phyloP scores from a whole-genome alignment of 2,797 vertebrate genomes.

The Phalloptychus januarius region DNA sequence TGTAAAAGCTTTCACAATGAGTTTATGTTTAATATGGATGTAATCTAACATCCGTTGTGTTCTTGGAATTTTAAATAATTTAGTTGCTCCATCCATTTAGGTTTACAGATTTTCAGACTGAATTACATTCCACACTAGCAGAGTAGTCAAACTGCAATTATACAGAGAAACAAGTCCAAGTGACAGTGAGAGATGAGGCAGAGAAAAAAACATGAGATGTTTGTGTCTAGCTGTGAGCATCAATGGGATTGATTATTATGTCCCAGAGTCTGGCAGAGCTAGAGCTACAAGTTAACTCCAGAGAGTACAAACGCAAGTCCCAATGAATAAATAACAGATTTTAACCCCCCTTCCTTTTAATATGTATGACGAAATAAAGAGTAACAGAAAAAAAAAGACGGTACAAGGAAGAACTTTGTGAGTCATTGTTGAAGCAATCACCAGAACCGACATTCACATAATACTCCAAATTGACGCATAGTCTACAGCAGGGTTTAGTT shows the following conservation, averaged over 20 bases:
- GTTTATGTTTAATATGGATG: not conserved
- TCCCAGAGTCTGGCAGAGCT: constrained; percentile 42
- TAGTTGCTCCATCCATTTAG: not conserved
- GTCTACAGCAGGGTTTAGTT: constrained; percentile 23
- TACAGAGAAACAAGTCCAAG: not conserved
- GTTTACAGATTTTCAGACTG: not conserved
- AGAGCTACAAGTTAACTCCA: constrained; percentile 52
- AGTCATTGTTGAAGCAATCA: constrained; percentile 6
- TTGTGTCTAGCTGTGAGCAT: constrained; percentile 43
- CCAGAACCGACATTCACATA: constrained; percentile 22
- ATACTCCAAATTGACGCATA: constrained; percentile 18
- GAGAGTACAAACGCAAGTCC: constrained; percentile 58
- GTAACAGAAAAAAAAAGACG: constrained; percentile 40
- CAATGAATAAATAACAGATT: constrained; percentile 71
- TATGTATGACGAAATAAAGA: constrained; percentile 62
- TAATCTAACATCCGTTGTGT: not conserved
- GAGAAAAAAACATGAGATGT: constrained; percentile 25
- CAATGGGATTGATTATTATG: constrained; percentile 61
- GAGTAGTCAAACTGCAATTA: constrained; percentile 19
- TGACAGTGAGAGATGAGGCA: constrained; percentile 21
- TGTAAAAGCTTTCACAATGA: not conserved
- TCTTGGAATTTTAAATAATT: not conserved
- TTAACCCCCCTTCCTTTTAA: constrained; percentile 43
- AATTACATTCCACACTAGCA: not conserved
- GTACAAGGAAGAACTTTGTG: not conserved